Base-by-base conservation (phyloP, 2,888 invertebrate genomes). In the Scotopteryx bipunctaria region DNA sequence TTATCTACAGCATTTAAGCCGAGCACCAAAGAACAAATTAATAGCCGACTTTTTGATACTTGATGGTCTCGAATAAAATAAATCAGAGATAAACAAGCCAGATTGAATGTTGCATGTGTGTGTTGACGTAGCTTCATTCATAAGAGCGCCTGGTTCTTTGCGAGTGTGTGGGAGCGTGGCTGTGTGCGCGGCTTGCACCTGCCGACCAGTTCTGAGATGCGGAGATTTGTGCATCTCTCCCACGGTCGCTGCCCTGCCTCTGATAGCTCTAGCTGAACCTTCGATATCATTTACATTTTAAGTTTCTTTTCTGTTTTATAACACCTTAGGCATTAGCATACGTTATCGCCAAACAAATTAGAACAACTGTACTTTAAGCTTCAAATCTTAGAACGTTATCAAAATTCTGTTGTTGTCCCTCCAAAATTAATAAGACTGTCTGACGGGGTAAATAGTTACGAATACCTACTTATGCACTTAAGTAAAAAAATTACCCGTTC, bases 121-220 rank as follows among this genome's bases (percentile, higher is more conserved):
- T 49, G 70, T 68, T 37, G 40, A 80, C 77, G 81, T 46, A 52
- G 44, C 74, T 87, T 85, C 88, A 89, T 89, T 89, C 84, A 89
- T 89, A 84, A 86, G 86, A 79, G 78, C 78, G 81, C 68, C 79
- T 76, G 81, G 84, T 80, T 81, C 74, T 46, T 58, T 38, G 41
- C 36, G 66, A 61, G 66, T 59, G 66, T 62, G 73, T 61, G 67
- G 33, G 64, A 66, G 73, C 56, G 72, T 64, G 61, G 69, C 64
- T 63, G 76, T 66, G 76, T 62, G 73, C 53, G 75, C 62, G 63
- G 76, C 66, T 66, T 80, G 84, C 90, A 90, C 90, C 90, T 90
- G 90, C 89, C 90, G 86, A 90, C 90, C 90, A 84, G 90, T 90
- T 90, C 81, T 82, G 83, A 88, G 89, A 89, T 88, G 89, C 87